Base-by-base conservation (phyloP, 1,140 invertebrate species). In the Steinernema feltiae region DNA sequence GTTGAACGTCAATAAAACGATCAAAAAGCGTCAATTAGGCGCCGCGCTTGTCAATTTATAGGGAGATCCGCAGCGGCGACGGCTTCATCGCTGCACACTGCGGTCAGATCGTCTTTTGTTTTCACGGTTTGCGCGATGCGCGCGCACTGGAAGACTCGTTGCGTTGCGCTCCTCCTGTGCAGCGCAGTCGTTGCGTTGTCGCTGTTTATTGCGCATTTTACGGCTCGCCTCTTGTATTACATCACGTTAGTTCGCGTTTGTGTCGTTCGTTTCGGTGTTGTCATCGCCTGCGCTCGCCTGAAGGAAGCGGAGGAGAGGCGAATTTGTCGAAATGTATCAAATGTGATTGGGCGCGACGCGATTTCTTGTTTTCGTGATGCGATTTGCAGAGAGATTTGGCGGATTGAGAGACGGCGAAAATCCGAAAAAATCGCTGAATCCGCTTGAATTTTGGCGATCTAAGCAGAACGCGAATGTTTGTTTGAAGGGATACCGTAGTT, bases 301-400 rank as follows among this genome's bases (percentile, higher is more conserved):
- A n/a, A n/a, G n/a, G 41, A n/a, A 46, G 41, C 41, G 41, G 7
- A 46, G 7, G 7, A 46, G n/a, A n/a, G n/a, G n/a, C 41, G 7
- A n/a, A 46, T n/a, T n/a, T 63, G 53, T 63, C 53, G 24, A 63
- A 63, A 63, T 63, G 53, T 63, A 63, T 63, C 53, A 63, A 63
- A 15, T 63, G 53, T 18, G 35, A 41, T 41, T 63, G 2, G 53
- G 15, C 53, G 53, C 7, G 24, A 3, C 15, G 15, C 24, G 3
- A 27, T 15, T 63, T 63, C 53, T 63, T 15, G 53, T 63, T 63
- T 27, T 18, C 24, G 53, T 63, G 53, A 63, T 63, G 53, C 15
- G 53, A 21, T n/a, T 63, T 27, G 2, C 24, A 7, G 53, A 3
- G n/a, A n/a, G 53, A 63, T 63, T 63, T 27, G 24, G 12, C 53